Evolutionary conservation across 2,113 vertebrate genomes (phyloP).

Genomic region (Festucalex cinctus): DNA sequence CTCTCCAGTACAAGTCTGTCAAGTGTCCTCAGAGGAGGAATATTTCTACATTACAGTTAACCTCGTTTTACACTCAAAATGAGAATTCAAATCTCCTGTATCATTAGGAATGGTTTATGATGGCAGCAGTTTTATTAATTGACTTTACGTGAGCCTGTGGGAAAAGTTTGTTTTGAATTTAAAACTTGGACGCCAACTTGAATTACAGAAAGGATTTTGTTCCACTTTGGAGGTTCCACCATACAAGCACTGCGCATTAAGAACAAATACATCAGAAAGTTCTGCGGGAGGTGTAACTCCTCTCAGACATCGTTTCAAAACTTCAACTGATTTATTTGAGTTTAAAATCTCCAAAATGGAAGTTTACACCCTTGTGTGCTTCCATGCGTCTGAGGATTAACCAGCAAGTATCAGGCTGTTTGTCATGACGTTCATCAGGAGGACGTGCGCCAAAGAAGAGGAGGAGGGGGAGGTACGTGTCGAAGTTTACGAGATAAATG

Average conservation of each 20-base stretch:
- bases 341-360: conserved; percentile 1
- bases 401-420: not conserved
- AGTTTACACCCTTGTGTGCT: not conserved
- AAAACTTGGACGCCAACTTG: not conserved
- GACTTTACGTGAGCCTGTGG: not conserved
- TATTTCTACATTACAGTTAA: no score
- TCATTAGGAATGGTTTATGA: not conserved
- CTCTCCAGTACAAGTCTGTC: no score
- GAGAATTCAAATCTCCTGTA: not conserved
- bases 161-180: not conserved
- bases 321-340: not conserved
- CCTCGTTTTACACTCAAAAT: not conserved
- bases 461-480: not conserved
- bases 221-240: not conserved
- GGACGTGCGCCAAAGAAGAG: conserved; percentile 1
- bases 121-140: not conserved
- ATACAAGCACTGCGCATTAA: not conserved
- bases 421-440: not conserved
- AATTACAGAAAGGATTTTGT: not conserved
- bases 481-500: conserved; percentile 3
- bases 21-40: no score
- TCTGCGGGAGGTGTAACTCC: not conserved
- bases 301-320: not conserved
- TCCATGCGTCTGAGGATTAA: conserved; percentile 2
- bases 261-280: conserved; percentile 7